phyloP scores from a whole-genome alignment of 2,888 invertebrate genomes.

The Leptothorax acervorum region DNA sequence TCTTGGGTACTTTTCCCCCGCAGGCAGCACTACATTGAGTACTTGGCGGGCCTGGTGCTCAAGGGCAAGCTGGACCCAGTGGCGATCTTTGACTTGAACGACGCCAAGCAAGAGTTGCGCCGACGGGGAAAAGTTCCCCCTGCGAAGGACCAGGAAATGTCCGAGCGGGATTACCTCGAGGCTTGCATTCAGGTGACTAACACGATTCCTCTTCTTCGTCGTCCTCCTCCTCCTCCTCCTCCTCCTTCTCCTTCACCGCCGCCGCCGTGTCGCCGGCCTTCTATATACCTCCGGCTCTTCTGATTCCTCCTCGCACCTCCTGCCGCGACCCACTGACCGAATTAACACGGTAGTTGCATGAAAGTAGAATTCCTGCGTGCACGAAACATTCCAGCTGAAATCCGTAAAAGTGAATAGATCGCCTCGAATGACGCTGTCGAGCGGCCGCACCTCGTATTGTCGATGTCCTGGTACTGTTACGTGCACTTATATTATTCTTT shows the following conservation, averaged over 20 bases:
- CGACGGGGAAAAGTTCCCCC: slow-evolving; percentile 94
- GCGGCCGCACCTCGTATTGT: neutral
- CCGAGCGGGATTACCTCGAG: slow-evolving; percentile 93
- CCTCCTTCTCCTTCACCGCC: too few species aligned
- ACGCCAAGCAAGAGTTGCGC: slow-evolving; percentile 94
- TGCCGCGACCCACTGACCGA: slow-evolving; percentile 67
- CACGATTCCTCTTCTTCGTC: slow-evolving; percentile 47
- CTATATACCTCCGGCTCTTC: neutral
- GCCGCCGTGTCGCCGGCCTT: neutral
- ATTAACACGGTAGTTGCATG: slow-evolving; percentile 70
- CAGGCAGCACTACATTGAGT: slow-evolving; percentile 98
- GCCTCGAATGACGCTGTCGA: neutral
- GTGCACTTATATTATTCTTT: neutral
- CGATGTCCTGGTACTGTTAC: neutral
- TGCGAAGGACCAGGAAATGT: slow-evolving; percentile 93
- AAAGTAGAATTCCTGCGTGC: slow-evolving; percentile 66
- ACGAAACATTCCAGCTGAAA: slow-evolving; percentile 59
- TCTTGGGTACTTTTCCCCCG: slow-evolving; percentile 85
- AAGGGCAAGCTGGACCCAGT: slow-evolving; percentile 95
- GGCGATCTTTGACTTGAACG: slow-evolving; percentile 94
- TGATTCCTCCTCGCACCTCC: slow-evolving; percentile 52
- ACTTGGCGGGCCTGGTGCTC: slow-evolving; percentile 95
- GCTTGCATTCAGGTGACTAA: slow-evolving; percentile 93
- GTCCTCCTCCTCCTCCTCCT: slow-evolving; percentile 33
- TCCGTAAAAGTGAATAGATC: slow-evolving; percentile 37